Evolutionary conservation across 1,140 invertebrate genomes (phyloP).

Genomic region (Drosophila asahinai): DNA sequence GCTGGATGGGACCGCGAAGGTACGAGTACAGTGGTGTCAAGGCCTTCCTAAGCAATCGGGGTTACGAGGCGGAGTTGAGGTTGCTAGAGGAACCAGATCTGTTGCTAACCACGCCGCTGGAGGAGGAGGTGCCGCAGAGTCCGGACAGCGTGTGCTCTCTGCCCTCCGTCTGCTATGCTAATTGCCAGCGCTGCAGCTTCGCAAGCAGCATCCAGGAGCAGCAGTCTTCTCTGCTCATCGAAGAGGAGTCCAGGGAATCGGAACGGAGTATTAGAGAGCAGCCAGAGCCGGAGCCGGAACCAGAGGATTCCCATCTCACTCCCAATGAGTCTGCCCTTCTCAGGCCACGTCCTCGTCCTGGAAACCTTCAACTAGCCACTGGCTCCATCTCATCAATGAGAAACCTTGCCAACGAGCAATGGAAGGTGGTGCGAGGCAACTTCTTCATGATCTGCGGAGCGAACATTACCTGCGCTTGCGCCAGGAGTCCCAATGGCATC

Average conservation of each 20-base stretch:
- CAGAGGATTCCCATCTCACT: constrained; percentile 23
- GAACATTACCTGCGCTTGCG: constrained; percentile 92
- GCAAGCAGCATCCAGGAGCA: constrained; percentile 85
- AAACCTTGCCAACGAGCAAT: constrained; percentile 69
- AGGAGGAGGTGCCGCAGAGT: constrained; percentile 47
- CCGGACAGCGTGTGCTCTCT: constrained; percentile 52
- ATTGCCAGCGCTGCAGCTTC: constrained; percentile 73
- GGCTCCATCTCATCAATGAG: constrained; percentile 35
- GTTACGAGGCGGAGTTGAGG: constrained; percentile 89
- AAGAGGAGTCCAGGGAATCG: constrained; percentile 53
- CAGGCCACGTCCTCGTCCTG: constrained; percentile 51
- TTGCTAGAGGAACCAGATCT: constrained; percentile 57
- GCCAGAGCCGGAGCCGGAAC: neutral
- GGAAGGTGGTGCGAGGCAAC: constrained; percentile 89
- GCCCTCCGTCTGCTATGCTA: constrained; percentile 73
- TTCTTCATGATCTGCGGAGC: constrained; percentile 93
- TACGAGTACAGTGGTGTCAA: constrained; percentile 94
- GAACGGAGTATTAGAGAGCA: constrained; percentile 55
- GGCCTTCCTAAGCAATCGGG: constrained; percentile 89
- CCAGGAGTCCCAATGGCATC: constrained; percentile 90
- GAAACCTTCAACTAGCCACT: constrained; percentile 27
- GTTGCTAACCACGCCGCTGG: constrained; percentile 25
- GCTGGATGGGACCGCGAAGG: constrained; percentile 95
- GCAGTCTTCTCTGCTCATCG: constrained; percentile 71
- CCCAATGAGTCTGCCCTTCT: constrained; percentile 50